Evolutionary conservation across 2,888 invertebrate genomes (phyloP), one percentile per base, ranked within the genome.

Genomic region (Lithophane semibrunnea): DNA sequence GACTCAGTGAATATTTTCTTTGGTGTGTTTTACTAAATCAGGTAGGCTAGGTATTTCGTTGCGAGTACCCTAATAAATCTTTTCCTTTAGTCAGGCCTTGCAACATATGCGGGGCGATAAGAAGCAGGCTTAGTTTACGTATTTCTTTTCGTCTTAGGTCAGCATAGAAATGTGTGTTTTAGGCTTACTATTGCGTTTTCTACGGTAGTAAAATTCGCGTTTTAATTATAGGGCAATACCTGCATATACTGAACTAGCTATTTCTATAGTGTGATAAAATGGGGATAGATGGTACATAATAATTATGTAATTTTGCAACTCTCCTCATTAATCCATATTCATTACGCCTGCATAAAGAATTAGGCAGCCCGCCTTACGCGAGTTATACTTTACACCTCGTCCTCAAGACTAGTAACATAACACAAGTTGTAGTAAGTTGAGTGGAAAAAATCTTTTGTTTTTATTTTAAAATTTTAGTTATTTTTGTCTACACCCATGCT

Each of bases 21-120:
- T 13, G 7, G 24, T 63, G 18, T 81, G 13, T 71, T 74, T 79
- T 68, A 77, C 56, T 75, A 64, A 77, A 86, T 44, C 60, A 76
- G 71, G 77, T 67, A 61, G 37, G 21, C 63, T 73, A 84, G 70
- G 64, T 71, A 54, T 78, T 77, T 61, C 69, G 54, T 74, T 67
- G 65, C 78, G 73, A 70, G 75, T 61, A 75, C 73, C 66, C 68
- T 77, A 84, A 84, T 86, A 84, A 84, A 84, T 87, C 76, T 42
- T 84, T 73, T 70, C 54, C 74, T 72, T 84, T 73, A 78, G 73
- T 75, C 73, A 77, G 24, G 64, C 44, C 63, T 72, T 65, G 67
- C 74, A 76, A 78, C 70, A 56, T 82, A 84, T 77, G 77, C 71
- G 73, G 73, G 66, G 29, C 47, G 79, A 82, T 84, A 87, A 84